Evolutionary conservation across 2,113 vertebrate species (phyloP), one percentile per base, ranked within the genome.

Genomic region (Pelecanus crispus): DNA sequence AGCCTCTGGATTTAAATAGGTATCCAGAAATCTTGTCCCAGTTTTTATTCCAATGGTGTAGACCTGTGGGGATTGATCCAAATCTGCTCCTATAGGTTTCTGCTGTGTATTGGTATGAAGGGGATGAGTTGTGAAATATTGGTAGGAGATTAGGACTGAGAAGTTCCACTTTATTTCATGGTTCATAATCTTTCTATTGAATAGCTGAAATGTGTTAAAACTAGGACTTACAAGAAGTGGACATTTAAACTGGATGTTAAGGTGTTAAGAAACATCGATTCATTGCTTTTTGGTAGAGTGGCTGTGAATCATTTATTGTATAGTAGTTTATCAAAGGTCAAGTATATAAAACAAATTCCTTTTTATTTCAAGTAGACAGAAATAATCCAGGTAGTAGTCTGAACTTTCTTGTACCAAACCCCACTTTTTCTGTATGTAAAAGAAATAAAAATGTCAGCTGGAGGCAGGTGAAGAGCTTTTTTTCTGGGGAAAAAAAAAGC

Each of bases 281-380:
- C 52, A 38, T 44, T 86, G 44, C 19, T 86, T 63, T 95, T 88
- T 91, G 74, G 73, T 38, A 70, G 70, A 89, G 53, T 86, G 67
- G 24, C 47, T 92, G 29, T 62, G 70, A 92, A 59, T 86, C 68
- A 90, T 97, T 97, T 97, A 96, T 90, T 96, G 81, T 85, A 22
- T 62, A 66, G 89, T 62, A 92, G 78, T 92, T 95, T 97, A 97
- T 94, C 96, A 97, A 96, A 97, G 96, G 96, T 97, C 97, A 97
- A 97, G 92, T 96, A 58, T 88, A 97, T 96, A 93, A 97, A 97
- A 79, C 82, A 95, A 97, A 97, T 88, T 96, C 91, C n/a, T 81
- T 96, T 96, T 96, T 83, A 89, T 94, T 97, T 97, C 86, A 89
- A 94, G 91, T 83, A 95, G 93, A 72, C 63, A 91, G 89, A 95